Evolutionary conservation across 2,797 vertebrate species (phyloP).

Genomic region (Tinamus major): DNA sequence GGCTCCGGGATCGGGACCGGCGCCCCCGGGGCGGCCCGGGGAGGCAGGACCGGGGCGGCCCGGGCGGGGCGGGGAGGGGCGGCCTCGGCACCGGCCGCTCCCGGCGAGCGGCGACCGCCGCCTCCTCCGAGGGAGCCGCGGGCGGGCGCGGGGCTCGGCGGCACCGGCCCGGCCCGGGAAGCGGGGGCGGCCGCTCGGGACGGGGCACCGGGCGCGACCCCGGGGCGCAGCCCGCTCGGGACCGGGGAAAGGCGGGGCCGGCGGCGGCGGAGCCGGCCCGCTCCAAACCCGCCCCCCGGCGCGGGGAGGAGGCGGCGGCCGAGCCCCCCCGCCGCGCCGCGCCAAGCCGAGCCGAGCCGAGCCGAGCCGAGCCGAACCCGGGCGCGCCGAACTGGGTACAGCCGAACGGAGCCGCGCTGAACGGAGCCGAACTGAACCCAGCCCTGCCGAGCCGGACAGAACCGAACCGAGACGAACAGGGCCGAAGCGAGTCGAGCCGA

Average conservation of each 20-base stretch:
- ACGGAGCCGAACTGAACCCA: not conserved
- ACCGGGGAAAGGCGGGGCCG: not conserved
- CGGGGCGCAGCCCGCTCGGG: not conserved
- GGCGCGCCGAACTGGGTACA: not conserved
- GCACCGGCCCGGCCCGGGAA: too few relatives aligned
- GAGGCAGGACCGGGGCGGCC: too few relatives aligned
- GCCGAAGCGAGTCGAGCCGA: not conserved
- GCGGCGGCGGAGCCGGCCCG: conserved; percentile 14
- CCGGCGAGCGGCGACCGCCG: not conserved
- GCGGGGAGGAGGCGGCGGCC: conserved; percentile 35
- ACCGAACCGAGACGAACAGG: not conserved
- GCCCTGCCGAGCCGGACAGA: not conserved
- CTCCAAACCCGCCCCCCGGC: conserved; percentile 28
- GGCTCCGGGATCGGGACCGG: too few relatives aligned
- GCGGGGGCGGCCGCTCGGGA: not conserved
- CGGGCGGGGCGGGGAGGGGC: not conserved
- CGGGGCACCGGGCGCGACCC: not conserved
- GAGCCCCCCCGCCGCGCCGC: not conserved
- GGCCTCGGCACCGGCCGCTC: not conserved
- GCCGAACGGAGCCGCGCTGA: not conserved
- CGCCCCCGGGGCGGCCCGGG: too few relatives aligned
- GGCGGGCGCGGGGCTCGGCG: not conserved
- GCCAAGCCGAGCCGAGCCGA: not conserved
- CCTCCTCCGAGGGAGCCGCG: not conserved
- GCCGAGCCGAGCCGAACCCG: not conserved